Conservation (phyloP, 2,888 invertebrate species). For the Diploptera punctata region DNA sequence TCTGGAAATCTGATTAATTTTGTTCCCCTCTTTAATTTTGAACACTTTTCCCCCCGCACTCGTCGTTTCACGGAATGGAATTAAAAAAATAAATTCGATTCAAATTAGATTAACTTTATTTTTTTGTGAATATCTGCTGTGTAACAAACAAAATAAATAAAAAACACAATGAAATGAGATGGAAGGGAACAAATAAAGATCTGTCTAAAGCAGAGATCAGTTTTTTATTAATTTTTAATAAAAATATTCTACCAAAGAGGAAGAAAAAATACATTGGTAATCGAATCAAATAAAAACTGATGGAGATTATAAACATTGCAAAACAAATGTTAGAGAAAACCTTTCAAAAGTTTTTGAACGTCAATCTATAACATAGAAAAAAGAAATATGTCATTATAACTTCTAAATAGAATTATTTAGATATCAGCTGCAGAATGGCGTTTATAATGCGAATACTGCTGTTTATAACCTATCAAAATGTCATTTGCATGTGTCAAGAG, state of each 20-base stretch:
- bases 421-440: too few species aligned
- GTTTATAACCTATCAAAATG: too few species aligned
- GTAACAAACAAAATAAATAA: slow-evolving; percentile 12
- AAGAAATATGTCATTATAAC: too few species aligned
- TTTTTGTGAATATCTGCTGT: slow-evolving; percentile 24
- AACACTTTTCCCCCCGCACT: slow-evolving; percentile 18
- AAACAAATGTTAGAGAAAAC: neutral
- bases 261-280: neutral
- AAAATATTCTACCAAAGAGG: slow-evolving; percentile 7
- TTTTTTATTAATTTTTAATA: slow-evolving; percentile 19
- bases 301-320: neutral
- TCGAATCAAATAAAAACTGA: neutral
- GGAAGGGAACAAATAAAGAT: slow-evolving; percentile 29
- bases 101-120: slow-evolving; percentile 36
- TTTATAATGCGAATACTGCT: too few species aligned
- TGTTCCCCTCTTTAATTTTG: slow-evolving; percentile 28
- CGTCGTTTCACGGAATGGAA: slow-evolving; percentile 27
- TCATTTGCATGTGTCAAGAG: too few species aligned
- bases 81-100: slow-evolving; percentile 34
- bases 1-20: slow-evolving; percentile 40
- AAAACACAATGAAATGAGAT: slow-evolving; percentile 22
- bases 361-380: too few species aligned
- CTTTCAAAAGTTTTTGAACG: neutral
- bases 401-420: too few species aligned
- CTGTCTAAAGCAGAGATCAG: slow-evolving; percentile 24